phyloP scores from a whole-genome alignment of 2,888 invertebrate species.

The Achlya flavicornis region DNA sequence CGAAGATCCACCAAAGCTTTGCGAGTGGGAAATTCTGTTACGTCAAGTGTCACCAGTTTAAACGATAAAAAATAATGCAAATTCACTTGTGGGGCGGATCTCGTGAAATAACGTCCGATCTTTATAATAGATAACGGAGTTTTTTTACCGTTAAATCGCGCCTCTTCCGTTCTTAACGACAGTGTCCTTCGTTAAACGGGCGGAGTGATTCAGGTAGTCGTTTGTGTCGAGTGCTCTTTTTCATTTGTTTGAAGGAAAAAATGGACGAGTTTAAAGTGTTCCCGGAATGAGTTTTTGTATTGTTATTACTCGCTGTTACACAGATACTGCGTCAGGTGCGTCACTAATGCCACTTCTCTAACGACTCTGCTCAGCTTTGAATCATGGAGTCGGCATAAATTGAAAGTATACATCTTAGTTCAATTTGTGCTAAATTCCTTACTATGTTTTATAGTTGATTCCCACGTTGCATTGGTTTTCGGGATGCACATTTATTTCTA shows the following conservation, averaged over 20 bases:
- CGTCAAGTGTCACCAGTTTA: conserved; percentile 65
- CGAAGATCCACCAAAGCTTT: conserved; percentile 59
- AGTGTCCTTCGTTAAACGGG: conserved; percentile 67
- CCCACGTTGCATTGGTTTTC: too few species aligned
- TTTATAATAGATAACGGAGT: conserved; percentile 73
- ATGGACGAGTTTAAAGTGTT: conserved; percentile 51
- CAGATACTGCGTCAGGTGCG: conserved; percentile 35
- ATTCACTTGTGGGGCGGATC: conserved; percentile 59
- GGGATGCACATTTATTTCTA: too few species aligned
- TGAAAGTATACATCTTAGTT: too few species aligned
- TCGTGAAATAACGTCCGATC: conserved; percentile 69
- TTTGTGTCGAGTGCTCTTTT: conserved; percentile 70
- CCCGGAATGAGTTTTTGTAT: conserved; percentile 57
- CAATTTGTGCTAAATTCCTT: too few species aligned
- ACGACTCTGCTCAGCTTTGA: background rate
- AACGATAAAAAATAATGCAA: conserved; percentile 79
- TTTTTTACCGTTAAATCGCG: conserved; percentile 72
- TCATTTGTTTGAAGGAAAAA: conserved; percentile 60
- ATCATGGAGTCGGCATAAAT: too few species aligned
- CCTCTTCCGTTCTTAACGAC: conserved; percentile 66
- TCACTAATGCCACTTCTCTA: conserved; percentile 27
- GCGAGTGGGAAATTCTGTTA: conserved; percentile 53
- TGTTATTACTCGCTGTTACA: conserved; percentile 55
- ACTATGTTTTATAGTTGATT: too few species aligned
- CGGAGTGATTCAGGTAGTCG: conserved; percentile 76